Conservation (phyloP, 1,140 invertebrate species). For the Drosophila nigromelanica region DNA sequence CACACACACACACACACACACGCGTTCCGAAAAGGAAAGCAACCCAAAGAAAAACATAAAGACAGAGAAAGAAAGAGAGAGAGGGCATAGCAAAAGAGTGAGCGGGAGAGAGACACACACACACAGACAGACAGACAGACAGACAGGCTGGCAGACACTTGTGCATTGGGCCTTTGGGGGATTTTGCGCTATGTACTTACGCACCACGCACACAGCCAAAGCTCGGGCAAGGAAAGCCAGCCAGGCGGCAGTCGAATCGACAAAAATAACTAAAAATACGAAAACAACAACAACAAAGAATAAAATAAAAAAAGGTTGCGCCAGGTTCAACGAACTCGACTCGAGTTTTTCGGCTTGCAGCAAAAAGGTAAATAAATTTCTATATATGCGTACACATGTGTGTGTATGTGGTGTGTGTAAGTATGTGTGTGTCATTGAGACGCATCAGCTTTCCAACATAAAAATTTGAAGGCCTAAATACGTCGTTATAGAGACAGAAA, state of each 20-base stretch:
- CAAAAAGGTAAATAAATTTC: slow-evolving; percentile 50
- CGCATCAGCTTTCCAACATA: slow-evolving; percentile 12
- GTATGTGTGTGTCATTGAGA: slow-evolving; percentile 20
- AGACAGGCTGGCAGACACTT: slow-evolving; percentile 37
- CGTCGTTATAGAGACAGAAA: not conserved
- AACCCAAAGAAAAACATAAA: not conserved
- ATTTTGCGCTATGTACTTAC: slow-evolving; percentile 43
- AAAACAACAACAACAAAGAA: slow-evolving; percentile 17
- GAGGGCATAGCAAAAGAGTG: slow-evolving; percentile 1
- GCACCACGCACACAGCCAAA: slow-evolving; percentile 38
- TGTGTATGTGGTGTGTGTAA: slow-evolving; percentile 8
- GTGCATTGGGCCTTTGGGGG: slow-evolving; percentile 45
- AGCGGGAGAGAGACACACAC: not conserved
- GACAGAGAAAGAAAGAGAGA: not conserved
- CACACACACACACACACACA: not conserved
- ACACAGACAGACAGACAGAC: not conserved
- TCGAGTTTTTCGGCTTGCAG: slow-evolving; percentile 29
- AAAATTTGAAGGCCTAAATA: not conserved
- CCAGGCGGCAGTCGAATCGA: slow-evolving; percentile 36
- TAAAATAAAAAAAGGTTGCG: slow-evolving; percentile 10
- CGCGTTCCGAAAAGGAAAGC: slow-evolving; percentile 2
- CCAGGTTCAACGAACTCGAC: slow-evolving; percentile 48
- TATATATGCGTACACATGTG: slow-evolving; percentile 6
- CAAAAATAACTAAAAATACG: slow-evolving; percentile 44
- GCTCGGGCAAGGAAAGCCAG: slow-evolving; percentile 18